phyloP scores from a whole-genome alignment of 23 tunicate genomes.

The Halocynthia roretzi region DNA sequence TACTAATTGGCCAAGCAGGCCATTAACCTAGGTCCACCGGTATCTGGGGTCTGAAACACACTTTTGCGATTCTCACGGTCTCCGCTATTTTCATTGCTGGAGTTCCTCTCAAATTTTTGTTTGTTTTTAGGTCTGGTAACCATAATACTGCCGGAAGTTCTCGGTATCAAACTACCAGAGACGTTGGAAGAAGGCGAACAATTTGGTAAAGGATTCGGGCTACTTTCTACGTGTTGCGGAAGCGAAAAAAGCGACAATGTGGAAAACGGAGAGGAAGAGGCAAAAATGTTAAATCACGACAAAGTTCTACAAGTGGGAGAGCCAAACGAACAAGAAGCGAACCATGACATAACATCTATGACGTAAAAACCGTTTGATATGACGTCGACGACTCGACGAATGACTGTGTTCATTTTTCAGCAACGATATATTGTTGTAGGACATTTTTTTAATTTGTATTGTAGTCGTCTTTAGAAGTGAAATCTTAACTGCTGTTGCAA shows the following conservation, averaged over 20 bases:
- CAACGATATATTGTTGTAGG: too few species aligned
- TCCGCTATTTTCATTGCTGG: too few species aligned
- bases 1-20: too few species aligned
- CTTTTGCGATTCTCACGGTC: too few species aligned
- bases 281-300: neutral
- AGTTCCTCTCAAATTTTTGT: neutral
- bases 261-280: neutral
- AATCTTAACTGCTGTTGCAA: too few species aligned
- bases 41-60: too few species aligned
- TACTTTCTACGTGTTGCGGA: neutral
- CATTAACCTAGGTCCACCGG: too few species aligned
- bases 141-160: slow-evolving; percentile 66
- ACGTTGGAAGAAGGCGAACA: slow-evolving; percentile 82
- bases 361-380: neutral
- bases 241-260: neutral
- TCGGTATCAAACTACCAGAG: slow-evolving; percentile 72
- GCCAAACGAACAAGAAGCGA: neutral
- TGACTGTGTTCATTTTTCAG: too few species aligned
- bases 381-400: neutral
- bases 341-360: neutral
- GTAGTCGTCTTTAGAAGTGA: too few species aligned
- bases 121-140: slow-evolving; percentile 42
- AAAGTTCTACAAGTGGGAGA: neutral
- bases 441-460: too few species aligned
- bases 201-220: slow-evolving; percentile 36